Percentiles rank a stretch among this genome's conserved stretches.
Conservation (phyloP, 2,888 invertebrate genomes). For the Aspidiotus destructor region DNA sequence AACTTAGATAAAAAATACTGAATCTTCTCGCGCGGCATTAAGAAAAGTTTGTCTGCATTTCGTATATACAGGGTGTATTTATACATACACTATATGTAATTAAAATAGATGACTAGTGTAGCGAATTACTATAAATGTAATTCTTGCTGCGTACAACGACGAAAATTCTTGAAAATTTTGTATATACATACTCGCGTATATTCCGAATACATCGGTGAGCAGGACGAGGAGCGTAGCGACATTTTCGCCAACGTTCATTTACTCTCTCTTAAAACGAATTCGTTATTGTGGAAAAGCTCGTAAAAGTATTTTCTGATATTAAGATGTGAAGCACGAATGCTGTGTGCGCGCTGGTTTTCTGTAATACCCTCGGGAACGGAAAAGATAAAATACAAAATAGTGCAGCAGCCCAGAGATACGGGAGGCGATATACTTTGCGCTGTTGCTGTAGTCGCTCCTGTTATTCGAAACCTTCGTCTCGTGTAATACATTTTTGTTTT, state of each 20-base stretch:
- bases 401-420: background rate
- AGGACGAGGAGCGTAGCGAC: too few relatives aligned
- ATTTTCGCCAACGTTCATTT: background rate
- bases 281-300: background rate
- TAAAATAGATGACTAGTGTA: too few relatives aligned
- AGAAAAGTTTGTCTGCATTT: too few relatives aligned
- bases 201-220: too few relatives aligned
- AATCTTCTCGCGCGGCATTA: too few relatives aligned
- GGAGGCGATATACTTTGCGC: background rate
- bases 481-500: slow-evolving; percentile 4
- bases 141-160: too few relatives aligned
- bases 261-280: background rate
- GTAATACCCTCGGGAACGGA: background rate
- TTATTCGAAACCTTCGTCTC: slow-evolving; percentile 1
- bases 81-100: too few relatives aligned
- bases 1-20: too few relatives aligned
- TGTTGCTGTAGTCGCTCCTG: background rate
- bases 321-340: slow-evolving; percentile 12
- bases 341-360: background rate
- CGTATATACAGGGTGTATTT: too few relatives aligned
- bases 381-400: slow-evolving; percentile 3
- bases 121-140: too few relatives aligned
- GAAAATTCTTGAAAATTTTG: too few relatives aligned
- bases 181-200: too few relatives aligned
- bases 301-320: slow-evolving; percentile 9